A percentile compares a stretch with the other conserved stretches of the same genome.
Conservation (phyloP, 1,140 invertebrate species). For the Brachionus asplanchnoidis region DNA sequence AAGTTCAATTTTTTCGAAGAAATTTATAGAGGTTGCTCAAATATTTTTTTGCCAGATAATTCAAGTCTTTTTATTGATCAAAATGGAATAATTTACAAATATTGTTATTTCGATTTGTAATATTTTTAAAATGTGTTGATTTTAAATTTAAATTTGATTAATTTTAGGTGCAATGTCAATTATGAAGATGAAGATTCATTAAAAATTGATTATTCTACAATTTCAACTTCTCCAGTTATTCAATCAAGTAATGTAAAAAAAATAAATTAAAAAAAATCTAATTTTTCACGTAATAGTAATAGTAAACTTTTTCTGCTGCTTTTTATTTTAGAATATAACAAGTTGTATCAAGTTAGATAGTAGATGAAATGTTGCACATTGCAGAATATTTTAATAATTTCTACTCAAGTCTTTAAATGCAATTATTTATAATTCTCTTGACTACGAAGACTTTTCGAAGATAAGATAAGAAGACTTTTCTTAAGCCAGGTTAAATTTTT, state of each 20-base stretch:
- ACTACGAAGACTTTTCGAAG: no score
- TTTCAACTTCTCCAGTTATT: neutral
- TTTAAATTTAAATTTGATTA: neutral
- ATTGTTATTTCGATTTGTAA: slow-evolving; percentile 23
- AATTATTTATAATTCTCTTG: no score
- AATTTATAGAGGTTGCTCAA: neutral
- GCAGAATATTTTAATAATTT: no score
- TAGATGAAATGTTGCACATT: no score
- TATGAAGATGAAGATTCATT: neutral
- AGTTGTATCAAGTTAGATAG: no score
- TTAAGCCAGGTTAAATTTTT: no score
- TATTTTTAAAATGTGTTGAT: neutral
- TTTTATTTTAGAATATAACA: no score
- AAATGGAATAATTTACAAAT: slow-evolving; percentile 10
- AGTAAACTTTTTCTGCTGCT: no score
- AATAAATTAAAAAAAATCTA: no score
- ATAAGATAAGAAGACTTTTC: no score
- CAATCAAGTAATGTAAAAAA: neutral
- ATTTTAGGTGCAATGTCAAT: slow-evolving; percentile 3
- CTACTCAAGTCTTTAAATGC: no score
- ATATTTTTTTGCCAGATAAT: slow-evolving; percentile 5
- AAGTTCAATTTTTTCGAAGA: neutral
- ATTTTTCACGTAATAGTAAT: no score
- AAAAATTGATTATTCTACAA: neutral
- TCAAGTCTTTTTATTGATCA: neutral